These are phyloP conservation scores for Ostrea denselamellosa DNA, from an alignment of 1,140 invertebrate genomes.

Conservation along the genomic window DNA sequence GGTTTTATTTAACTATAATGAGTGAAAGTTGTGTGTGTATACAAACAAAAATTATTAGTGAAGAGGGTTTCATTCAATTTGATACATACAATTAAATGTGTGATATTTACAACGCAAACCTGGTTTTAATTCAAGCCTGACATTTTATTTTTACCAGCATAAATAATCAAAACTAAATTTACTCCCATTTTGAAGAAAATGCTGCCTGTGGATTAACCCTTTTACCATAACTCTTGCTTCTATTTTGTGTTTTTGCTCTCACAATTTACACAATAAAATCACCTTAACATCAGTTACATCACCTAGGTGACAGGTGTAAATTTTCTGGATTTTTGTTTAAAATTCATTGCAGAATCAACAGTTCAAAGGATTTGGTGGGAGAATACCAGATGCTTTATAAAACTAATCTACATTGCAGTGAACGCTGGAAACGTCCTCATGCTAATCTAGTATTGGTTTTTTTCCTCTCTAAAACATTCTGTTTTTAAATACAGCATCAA, in stretches of 20 bases:
- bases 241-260: not conserved
- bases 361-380: not conserved
- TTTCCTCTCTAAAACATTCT: conserved; percentile 18
- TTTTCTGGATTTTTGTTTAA: not conserved
- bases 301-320: conserved; percentile 24
- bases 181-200: not conserved
- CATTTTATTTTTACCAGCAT: not conserved
- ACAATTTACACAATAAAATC: conserved; percentile 5
- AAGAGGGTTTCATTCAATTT: not conserved
- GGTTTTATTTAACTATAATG: not conserved
- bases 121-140: not conserved
- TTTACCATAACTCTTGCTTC: not conserved
- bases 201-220: not conserved
- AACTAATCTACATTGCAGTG: conserved; percentile 12
- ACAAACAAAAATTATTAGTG: not conserved
- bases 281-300: not conserved
- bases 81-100: not conserved
- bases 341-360: not conserved
- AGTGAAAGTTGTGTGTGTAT: not conserved
- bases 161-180: not conserved
- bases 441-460: not conserved
- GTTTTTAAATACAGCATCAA: conserved; percentile 8
- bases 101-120: not conserved
- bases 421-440: not conserved
- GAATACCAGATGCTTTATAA: conserved; percentile 20